Conservation (phyloP, 2,113 vertebrate genomes). For the Cololabis saira region DNA sequence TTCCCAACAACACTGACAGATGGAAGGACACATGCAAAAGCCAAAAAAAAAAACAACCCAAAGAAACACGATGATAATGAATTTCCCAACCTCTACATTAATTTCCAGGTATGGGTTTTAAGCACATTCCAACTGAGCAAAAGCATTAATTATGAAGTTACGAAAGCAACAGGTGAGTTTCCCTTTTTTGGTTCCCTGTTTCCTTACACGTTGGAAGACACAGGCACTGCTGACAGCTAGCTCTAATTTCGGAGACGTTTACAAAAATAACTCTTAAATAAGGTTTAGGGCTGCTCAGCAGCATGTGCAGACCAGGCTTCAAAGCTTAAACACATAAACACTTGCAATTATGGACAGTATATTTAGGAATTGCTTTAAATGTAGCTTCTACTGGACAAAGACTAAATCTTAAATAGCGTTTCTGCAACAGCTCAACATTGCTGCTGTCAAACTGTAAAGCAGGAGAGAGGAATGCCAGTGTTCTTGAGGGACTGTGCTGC, state of each 20-base stretch:
- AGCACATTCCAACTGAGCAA: slow-evolving; percentile 32
- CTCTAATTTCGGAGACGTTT: slow-evolving; percentile 41
- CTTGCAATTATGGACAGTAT: slow-evolving; percentile 12
- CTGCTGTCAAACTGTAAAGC: slow-evolving; percentile 53
- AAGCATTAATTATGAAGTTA: slow-evolving; percentile 48
- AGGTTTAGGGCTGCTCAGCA: slow-evolving; percentile 16
- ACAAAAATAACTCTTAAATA: slow-evolving; percentile 25
- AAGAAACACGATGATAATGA: slow-evolving; percentile 26
- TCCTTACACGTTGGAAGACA: slow-evolving; percentile 48
- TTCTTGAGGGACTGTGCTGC: slow-evolving; percentile 49
- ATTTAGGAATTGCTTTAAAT: slow-evolving; percentile 42
- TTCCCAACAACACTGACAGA: slow-evolving; percentile 48
- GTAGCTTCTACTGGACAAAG: slow-evolving; percentile 43
- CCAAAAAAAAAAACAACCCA: slow-evolving; percentile 1
- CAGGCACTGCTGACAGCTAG: slow-evolving; percentile 41
- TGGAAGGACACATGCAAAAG: slow-evolving; percentile 9
- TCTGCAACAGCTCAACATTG: slow-evolving; percentile 62
- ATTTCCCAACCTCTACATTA: slow-evolving; percentile 46
- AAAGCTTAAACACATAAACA: slow-evolving; percentile 12
- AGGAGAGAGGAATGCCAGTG: slow-evolving; percentile 43
- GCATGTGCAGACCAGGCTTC: slow-evolving; percentile 46
- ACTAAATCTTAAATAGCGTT: slow-evolving; percentile 47
- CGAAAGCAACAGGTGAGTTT: slow-evolving; percentile 23
- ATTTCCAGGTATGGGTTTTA: slow-evolving; percentile 36
- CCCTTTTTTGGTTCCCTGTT: slow-evolving; percentile 25